A percentile compares a stretch with the other conserved stretches of the same genome.
These are phyloP conservation scores for Chaenodraco wilsoni DNA, from an alignment of 2,797 vertebrate species.

Conservation along the genomic window DNA sequence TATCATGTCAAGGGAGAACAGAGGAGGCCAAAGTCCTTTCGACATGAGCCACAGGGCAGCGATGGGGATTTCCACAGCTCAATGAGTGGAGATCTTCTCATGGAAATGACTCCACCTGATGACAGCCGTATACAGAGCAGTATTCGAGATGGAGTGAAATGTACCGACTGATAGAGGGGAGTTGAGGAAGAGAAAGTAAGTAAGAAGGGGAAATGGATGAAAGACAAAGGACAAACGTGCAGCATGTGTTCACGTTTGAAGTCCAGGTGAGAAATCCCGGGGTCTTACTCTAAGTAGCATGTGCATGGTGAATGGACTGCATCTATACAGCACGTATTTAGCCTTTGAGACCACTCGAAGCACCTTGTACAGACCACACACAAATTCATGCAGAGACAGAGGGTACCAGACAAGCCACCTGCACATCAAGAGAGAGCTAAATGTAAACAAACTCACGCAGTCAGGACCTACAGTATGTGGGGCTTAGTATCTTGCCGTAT, in stretches of 20 bases:
- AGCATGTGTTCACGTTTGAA: conserved; percentile 12
- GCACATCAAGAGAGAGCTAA: too few species aligned
- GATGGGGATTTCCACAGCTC: conserved; percentile 62
- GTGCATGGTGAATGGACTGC: neutral
- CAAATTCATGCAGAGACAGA: too few species aligned
- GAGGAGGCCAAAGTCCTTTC: conserved; percentile 45
- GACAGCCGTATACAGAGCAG: conserved; percentile 47
- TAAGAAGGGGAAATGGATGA: conserved; percentile 15
- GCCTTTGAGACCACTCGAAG: too few species aligned
- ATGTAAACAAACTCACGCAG: too few species aligned
- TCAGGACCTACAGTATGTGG: too few species aligned
- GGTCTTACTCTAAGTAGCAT: neutral
- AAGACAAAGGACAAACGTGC: conserved; percentile 11
- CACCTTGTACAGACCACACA: too few species aligned
- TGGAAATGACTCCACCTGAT: conserved; percentile 28
- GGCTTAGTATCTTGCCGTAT: too few species aligned
- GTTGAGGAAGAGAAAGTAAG: conserved; percentile 21
- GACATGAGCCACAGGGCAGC: conserved; percentile 42
- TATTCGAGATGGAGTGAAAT: conserved; percentile 36
- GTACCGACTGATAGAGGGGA: conserved; percentile 16
- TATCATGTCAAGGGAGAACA: conserved; percentile 26
- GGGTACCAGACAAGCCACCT: too few species aligned
- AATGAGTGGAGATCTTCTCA: conserved; percentile 54
- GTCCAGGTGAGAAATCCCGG: neutral
- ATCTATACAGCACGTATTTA: too few species aligned